Conservation (phyloP, 1,140 invertebrate species). For the Drosophila watanabei region DNA sequence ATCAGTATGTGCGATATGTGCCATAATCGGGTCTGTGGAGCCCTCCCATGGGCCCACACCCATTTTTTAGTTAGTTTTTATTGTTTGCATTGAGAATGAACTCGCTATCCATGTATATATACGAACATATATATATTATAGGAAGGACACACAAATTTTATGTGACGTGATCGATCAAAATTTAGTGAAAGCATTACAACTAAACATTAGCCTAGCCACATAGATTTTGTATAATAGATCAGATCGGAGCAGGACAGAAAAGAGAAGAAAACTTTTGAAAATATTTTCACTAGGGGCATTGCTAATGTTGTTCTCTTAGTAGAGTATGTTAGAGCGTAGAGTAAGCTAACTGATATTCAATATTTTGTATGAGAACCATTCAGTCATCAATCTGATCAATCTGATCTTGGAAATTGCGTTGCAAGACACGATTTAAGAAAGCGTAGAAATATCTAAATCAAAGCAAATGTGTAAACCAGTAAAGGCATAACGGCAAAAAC, state of each 20-base stretch:
- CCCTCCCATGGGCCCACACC: background rate
- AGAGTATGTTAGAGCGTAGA: slow-evolving; percentile 42
- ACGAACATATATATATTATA: slow-evolving; percentile 22
- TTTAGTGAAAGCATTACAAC: slow-evolving; percentile 72
- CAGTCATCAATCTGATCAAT: slow-evolving; percentile 36
- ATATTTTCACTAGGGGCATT: slow-evolving; percentile 59
- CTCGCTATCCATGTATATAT: slow-evolving; percentile 42
- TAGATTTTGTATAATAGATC: slow-evolving; percentile 60
- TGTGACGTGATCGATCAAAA: slow-evolving; percentile 78
- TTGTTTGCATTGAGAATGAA: slow-evolving; percentile 45
- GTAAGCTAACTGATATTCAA: slow-evolving; percentile 47
- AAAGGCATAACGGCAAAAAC: slow-evolving; percentile 26
- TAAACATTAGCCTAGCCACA: slow-evolving; percentile 73
- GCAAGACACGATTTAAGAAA: slow-evolving; percentile 59
- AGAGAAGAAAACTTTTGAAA: slow-evolving; percentile 50
- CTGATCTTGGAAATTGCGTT: slow-evolving; percentile 35
- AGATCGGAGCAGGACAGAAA: slow-evolving; percentile 2
- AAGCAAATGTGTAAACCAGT: slow-evolving; percentile 73
- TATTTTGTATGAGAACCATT: slow-evolving; percentile 60
- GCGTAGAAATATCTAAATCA: slow-evolving; percentile 83
- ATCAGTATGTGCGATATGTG: slow-evolving; percentile 76
- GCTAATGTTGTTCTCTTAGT: slow-evolving; percentile 59
- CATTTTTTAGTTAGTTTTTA: slow-evolving; percentile 45
- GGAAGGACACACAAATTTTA: slow-evolving; percentile 51
- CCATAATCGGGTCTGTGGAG: slow-evolving; percentile 58